Percentiles rank a stretch among this genome's conserved stretches.
Evolutionary conservation across 2,797 vertebrate genomes (phyloP).

Genomic region (Glossophaga mutica): DNA sequence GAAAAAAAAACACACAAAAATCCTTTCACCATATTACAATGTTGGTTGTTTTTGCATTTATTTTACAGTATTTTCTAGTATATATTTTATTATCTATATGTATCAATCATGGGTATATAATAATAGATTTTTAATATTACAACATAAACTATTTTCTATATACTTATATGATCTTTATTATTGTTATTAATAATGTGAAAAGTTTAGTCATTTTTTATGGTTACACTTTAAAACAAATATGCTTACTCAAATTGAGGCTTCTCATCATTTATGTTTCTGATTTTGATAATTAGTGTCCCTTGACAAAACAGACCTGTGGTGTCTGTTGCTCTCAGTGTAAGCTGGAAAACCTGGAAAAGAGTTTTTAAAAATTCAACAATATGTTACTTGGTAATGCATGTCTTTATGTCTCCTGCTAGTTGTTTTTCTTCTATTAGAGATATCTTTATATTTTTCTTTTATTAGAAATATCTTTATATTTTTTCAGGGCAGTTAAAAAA

Average conservation of each 20-base stretch:
- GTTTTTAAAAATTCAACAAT: neutral
- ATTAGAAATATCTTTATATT: neutral
- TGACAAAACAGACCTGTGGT: conserved; percentile 58
- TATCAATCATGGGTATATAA: neutral
- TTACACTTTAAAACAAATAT: conserved; percentile 8
- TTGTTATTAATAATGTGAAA: neutral
- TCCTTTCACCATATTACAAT: neutral
- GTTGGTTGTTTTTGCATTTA: neutral
- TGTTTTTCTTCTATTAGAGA: neutral
- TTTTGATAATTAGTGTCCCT: conserved; percentile 62
- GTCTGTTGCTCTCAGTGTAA: conserved; percentile 70
- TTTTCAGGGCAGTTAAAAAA: neutral
- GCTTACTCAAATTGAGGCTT: conserved; percentile 73
- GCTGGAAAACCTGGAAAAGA: conserved; percentile 67
- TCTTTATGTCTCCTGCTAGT: neutral
- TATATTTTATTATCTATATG: neutral
- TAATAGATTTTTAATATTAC: neutral
- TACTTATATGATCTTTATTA: neutral
- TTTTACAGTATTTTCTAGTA: neutral
- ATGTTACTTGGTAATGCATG: neutral
- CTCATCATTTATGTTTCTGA: conserved; percentile 73
- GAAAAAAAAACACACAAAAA: neutral
- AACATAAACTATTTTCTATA: neutral
- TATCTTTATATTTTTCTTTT: neutral
- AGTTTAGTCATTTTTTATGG: neutral